Base-by-base conservation (phyloP, 2,797 vertebrate species). In the Mus caroli region DNA sequence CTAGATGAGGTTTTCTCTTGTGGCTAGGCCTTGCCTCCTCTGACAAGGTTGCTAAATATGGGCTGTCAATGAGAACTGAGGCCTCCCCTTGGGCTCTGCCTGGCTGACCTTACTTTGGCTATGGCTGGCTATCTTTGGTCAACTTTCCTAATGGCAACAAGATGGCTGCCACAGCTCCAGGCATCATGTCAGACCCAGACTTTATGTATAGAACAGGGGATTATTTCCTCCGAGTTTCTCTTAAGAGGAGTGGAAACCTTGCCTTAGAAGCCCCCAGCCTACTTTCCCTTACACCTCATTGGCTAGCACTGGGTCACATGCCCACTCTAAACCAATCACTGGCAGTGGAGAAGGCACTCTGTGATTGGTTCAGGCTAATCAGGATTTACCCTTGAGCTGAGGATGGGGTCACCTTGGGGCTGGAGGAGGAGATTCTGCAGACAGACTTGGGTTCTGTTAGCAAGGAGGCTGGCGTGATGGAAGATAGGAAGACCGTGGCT, bases 361-460 rank as follows among this genome's bases (percentile, higher is more conserved):
- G 46, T 92, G 96, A 97, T 96, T 96, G 95, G 96, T 58, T 92
- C 20, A 56, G 52, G 85, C 96, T 97, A 96, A 97, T 92, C 94
- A 89, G 95, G 40, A 92, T 96, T 97, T 94, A 94, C 94, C 97
- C 97, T 97, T 97, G 97, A 96, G 97, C 95, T 91, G 64, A 93
- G 86, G 92, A 94, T 91, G 91, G 96, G 96, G 97, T 97, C 97
- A 97, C 97, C 97, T 98, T 98, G 97, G 82, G 76, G 50, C 78
- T 97, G 77, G 85, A 95, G 69, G 90, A 46, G 13, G 92, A 97
- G 92, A 94, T 94, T 89, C 83, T 77, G 82, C 86, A 95, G 94
- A 85, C 86, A 94, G 93, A 88, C 87, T 93, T 95, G 88, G 60
- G 34, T 94, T 95, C 97, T 91, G 90, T 77, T 71, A 84, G 86